Evolutionary conservation across 2,888 invertebrate species (phyloP).

Genomic region (Hipparchia sbordonii): DNA sequence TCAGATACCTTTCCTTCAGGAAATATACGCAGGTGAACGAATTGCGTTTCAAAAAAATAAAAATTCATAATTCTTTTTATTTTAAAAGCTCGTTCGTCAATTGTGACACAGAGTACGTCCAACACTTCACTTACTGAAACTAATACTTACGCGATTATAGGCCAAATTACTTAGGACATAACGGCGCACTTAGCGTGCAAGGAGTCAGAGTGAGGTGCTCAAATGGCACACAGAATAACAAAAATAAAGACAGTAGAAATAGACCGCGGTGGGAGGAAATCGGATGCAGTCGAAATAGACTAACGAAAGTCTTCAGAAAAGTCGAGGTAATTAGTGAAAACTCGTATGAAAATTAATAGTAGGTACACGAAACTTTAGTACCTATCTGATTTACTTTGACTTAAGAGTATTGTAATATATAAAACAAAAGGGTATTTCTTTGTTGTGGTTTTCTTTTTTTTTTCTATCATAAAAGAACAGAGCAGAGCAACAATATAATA

Average conservation of each 20-base stretch:
- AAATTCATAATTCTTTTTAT: slow-evolving; percentile 4
- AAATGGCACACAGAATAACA: slow-evolving; percentile 25
- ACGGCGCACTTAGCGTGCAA: slow-evolving; percentile 32
- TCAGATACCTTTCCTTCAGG: background rate
- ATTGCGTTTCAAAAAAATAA: background rate
- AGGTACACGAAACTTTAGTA: too few relatives aligned
- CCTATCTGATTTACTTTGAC: too few relatives aligned
- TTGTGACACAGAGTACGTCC: slow-evolving; percentile 5
- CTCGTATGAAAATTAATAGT: too few relatives aligned
- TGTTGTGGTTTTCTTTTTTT: too few relatives aligned
- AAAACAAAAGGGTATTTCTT: too few relatives aligned
- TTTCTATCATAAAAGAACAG: too few relatives aligned
- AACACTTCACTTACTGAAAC: slow-evolving; percentile 22
- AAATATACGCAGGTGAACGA: background rate
- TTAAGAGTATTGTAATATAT: too few relatives aligned
- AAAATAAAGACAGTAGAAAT: slow-evolving; percentile 41
- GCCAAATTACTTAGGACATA: slow-evolving; percentile 31
- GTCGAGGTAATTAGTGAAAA: background rate
- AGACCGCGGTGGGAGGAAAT: slow-evolving; percentile 33
- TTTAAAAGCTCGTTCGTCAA: slow-evolving; percentile 28
- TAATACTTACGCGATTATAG: slow-evolving; percentile 21
- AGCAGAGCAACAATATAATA: too few relatives aligned
- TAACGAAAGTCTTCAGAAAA: slow-evolving; percentile 8
- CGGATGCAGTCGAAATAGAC: slow-evolving; percentile 25
- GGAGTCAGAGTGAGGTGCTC: slow-evolving; percentile 10